Percentiles rank a stretch among this genome's conserved stretches.
Evolutionary conservation across 2,797 vertebrate genomes (phyloP).

Genomic region (Etheostoma perlongum): DNA sequence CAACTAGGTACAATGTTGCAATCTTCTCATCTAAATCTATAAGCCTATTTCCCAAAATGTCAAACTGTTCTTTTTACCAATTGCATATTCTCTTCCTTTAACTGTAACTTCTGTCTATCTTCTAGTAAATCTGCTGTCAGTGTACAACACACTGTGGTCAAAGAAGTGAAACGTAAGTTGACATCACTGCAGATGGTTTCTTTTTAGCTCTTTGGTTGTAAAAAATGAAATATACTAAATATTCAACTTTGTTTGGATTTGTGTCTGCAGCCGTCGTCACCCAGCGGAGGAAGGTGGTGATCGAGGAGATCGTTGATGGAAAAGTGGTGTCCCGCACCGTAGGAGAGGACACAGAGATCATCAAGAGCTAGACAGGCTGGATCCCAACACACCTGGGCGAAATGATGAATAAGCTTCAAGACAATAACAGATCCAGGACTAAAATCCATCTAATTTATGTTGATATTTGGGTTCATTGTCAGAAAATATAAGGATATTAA

Average conservation of each 20-base stretch:
- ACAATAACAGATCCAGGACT: neutral
- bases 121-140: slow-evolving; percentile 36
- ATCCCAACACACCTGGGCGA: neutral
- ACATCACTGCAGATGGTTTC: neutral
- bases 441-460: neutral
- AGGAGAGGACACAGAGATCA: slow-evolving; percentile 62
- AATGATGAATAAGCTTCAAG: neutral
- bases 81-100: neutral
- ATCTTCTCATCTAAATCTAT: neutral
- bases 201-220: neutral
- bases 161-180: slow-evolving; percentile 73
- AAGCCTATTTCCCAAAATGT: neutral
- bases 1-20: neutral
- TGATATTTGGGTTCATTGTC: slow-evolving; percentile 12
- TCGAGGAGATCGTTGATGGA: slow-evolving; percentile 90
- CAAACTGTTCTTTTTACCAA: neutral
- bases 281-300: slow-evolving; percentile 87
- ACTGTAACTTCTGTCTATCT: neutral
- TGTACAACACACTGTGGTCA: neutral
- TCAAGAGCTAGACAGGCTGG: slow-evolving; percentile 39
- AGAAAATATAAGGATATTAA: neutral
- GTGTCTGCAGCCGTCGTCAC: slow-evolving; percentile 67
- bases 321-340: slow-evolving; percentile 83
- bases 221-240: neutral
- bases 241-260: slow-evolving; percentile 7